Base-by-base conservation (phyloP, 2,797 vertebrate species). In the Amblyraja radiata region DNA sequence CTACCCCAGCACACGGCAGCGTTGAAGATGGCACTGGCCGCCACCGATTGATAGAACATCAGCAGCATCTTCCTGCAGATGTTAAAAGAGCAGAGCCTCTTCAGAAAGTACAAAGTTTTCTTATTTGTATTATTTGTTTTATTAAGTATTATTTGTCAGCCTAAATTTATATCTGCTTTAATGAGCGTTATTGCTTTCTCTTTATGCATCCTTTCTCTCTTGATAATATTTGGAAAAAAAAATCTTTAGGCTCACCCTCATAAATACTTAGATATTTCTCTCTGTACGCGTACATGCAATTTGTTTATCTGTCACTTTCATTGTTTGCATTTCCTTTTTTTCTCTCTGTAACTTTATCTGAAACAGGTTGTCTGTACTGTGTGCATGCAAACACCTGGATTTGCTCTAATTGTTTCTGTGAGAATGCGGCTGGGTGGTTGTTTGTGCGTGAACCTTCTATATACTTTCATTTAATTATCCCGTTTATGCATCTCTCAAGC, bases 131-230 rank as follows among this genome's bases (percentile, higher is more conserved):
- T 46, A 46, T 46, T 46, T 46, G 46, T 46, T 46, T 46, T 46
- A 46, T 46, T 46, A 46, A 46, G 46, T 4, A 46, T n/a, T 65
- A 65, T 88, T 88, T 88, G n/a, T 86, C 61, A n/a, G 18, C 61
- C 63, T 86, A 54, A 65, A 88, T 65, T 39, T 88, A 88, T 84
- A 6, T 16, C 28, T 88, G 84, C 63, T 88, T 86, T 88, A 46
- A 46, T 46, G 46, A 46, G 2, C 65, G 36, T 65, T 88, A 65
- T n/a, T 4, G 6, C 58, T 32, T 65, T 65, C n/a, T 8, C 61
- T 65, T 9, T 18, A 88, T 88, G n/a, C 13, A 36, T n/a, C 77
- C 77, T 18, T 65, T 65, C 84, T 65, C 28, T 88, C 63, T 88
- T 88, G 1, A 61, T 32, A 25, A 6, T 4, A 21, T 74, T 21